A percentile compares a stretch with the other conserved stretches of the same genome.
phyloP scores from a whole-genome alignment of 2,888 invertebrate species.

The Pterobdella sp. region DNA sequence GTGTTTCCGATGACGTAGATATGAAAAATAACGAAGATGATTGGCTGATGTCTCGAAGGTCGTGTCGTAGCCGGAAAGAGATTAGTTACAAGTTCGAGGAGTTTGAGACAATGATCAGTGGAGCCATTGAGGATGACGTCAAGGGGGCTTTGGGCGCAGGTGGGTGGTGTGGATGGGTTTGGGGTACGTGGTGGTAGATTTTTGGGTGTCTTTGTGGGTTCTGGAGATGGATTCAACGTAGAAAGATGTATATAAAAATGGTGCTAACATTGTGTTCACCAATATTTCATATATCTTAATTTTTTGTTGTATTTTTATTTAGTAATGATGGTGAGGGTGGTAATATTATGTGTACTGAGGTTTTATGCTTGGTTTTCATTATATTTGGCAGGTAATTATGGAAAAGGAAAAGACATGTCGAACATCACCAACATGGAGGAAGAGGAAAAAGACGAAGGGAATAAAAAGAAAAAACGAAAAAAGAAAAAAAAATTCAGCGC shows the following conservation, averaged over 20 bases:
- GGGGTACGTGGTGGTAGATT: no score
- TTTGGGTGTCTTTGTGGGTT: no score
- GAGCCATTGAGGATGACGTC: conserved; percentile 58
- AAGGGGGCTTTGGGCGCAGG: conserved; percentile 30
- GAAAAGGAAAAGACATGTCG: conserved; percentile 78
- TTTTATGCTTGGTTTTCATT: neutral
- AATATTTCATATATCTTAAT: no score
- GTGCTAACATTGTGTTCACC: no score
- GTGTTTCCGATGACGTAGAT: conserved; percentile 22
- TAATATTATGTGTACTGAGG: neutral
- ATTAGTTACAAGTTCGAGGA: conserved; percentile 75
- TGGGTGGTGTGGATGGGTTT: neutral
- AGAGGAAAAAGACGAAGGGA: conserved; percentile 36
- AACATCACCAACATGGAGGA: conserved; percentile 59
- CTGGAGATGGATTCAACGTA: no score
- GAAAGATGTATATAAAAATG: no score
- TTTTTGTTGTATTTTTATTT: neutral
- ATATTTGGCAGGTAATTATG: conserved; percentile 27
- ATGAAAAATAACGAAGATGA: conserved; percentile 33
- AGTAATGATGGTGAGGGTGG: neutral
- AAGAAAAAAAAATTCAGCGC: conserved; percentile 42
- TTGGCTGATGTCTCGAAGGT: conserved; percentile 45
- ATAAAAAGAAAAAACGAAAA: conserved; percentile 50
- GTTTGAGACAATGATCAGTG: conserved; percentile 88
- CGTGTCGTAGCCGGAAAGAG: conserved; percentile 66